phyloP scores from a whole-genome alignment of 2,113 vertebrate species.

The Nasalis larvatus region DNA sequence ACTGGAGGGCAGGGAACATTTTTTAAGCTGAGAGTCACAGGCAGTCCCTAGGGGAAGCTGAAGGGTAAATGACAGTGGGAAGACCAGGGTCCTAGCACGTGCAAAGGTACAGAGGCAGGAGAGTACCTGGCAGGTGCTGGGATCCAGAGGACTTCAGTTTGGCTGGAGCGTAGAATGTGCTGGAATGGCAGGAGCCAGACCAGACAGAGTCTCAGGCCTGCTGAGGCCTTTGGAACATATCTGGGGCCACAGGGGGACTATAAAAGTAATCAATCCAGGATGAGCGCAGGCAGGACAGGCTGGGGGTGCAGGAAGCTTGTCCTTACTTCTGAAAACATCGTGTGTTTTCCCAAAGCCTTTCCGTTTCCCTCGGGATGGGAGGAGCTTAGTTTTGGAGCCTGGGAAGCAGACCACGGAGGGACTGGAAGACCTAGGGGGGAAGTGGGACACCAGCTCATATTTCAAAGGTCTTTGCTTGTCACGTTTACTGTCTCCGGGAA shows the following conservation, averaged over 20 bases:
- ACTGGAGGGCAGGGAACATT: neutral
- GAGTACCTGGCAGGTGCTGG: accelerated
- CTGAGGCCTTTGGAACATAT: neutral
- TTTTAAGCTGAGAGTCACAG: neutral
- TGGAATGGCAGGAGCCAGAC: neutral
- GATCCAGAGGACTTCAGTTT: accelerated
- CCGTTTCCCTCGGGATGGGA: neutral
- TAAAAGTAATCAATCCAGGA: neutral
- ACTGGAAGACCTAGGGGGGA: neutral
- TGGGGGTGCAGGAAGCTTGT: neutral
- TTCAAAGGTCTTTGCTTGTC: neutral
- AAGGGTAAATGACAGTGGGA: neutral
- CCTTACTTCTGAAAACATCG: neutral
- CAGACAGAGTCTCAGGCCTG: neutral
- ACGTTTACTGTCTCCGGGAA: accelerated
- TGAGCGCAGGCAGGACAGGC: accelerated
- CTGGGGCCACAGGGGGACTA: accelerated
- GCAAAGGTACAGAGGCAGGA: neutral
- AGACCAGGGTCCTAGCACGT: neutral
- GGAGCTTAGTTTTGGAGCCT: neutral
- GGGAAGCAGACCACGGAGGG: neutral
- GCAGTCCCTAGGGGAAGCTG: no score
- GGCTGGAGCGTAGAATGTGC: neutral
- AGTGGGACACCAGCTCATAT: neutral
- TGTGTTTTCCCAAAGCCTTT: neutral